Evolutionary conservation across 2,113 vertebrate species (phyloP).

Genomic region (Kryptolebias marmoratus): DNA sequence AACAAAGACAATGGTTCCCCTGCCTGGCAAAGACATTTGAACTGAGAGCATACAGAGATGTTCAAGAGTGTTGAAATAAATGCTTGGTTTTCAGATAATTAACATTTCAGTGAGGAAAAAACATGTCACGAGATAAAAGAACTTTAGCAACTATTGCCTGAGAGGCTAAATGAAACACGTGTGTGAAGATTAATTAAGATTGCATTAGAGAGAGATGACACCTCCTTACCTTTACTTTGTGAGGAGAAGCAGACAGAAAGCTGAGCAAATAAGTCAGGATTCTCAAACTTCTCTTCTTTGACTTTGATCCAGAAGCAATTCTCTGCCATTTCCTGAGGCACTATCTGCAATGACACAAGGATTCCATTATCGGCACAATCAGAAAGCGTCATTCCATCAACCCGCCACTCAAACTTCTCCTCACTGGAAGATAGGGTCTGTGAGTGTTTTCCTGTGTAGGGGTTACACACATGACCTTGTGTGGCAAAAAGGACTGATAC

Average conservation of each 20-base stretch:
- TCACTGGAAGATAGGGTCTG: conserved; percentile 55
- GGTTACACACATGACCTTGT: conserved; percentile 50
- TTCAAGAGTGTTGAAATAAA: conserved; percentile 28
- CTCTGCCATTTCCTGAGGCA: conserved; percentile 93
- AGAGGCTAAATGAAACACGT: conserved; percentile 59
- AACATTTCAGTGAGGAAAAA: conserved; percentile 70
- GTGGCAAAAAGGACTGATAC: conserved; percentile 29
- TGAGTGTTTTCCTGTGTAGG: conserved; percentile 26
- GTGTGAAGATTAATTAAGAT: conserved; percentile 64
- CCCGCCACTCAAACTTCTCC: conserved; percentile 73
- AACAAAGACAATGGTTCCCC: conserved; percentile 15
- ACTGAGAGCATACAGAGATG: conserved; percentile 36
- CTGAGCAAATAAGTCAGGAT: conserved; percentile 91
- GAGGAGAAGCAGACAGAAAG: conserved; percentile 91
- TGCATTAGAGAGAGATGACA: conserved; percentile 33
- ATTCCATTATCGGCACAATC: conserved; percentile 76
- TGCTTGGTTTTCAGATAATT: conserved; percentile 67
- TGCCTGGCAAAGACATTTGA: conserved; percentile 69
- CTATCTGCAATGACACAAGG: conserved; percentile 88
- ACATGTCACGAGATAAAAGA: conserved; percentile 68
- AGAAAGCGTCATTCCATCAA: conserved; percentile 65
- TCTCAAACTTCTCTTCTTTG: conserved; percentile 94
- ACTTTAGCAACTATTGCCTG: conserved; percentile 30
- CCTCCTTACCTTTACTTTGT: conserved; percentile 89
- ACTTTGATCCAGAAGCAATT: conserved; percentile 98